Evolutionary conservation across 2,797 vertebrate genomes (phyloP).

Genomic region (Enteromius treurensis): DNA sequence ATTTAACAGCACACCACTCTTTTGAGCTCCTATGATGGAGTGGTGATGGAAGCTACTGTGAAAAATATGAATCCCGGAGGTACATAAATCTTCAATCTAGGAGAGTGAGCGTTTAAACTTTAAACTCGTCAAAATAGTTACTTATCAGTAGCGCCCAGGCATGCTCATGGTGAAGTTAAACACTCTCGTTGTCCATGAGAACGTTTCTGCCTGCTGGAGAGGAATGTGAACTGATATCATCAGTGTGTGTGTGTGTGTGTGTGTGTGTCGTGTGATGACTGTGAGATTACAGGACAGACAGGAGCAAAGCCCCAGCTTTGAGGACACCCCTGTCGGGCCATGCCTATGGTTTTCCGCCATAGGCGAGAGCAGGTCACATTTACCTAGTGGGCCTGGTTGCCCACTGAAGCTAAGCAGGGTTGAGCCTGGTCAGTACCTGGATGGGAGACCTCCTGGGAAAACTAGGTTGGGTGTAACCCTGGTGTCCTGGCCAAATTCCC

Average conservation of each 20-base stretch:
- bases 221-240: constrained; percentile 49
- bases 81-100: constrained; percentile 4
- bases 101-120: constrained; percentile 17
- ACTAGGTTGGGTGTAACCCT: too few relatives aligned
- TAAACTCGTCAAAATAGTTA: constrained; percentile 37
- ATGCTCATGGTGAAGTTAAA: neutral
- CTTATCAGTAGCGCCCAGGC: constrained; percentile 41
- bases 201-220: neutral
- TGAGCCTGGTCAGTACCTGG: too few relatives aligned
- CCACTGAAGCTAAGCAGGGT: too few relatives aligned
- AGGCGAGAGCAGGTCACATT: neutral
- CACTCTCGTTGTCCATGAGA: constrained; percentile 9
- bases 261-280: constrained; percentile 52
- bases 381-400: too few relatives aligned
- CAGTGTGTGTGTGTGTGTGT: constrained; percentile 46
- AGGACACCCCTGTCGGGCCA: constrained; percentile 27
- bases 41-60: constrained; percentile 63
- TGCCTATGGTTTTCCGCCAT: constrained; percentile 6
- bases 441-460: too few relatives aligned
- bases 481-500: too few relatives aligned
- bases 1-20: constrained; percentile 69
- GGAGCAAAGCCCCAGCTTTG: constrained; percentile 54
- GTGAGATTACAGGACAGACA: constrained; percentile 61
- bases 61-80: constrained; percentile 31
- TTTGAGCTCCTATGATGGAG: constrained; percentile 60